phyloP scores from a whole-genome alignment of 2,888 invertebrate species.

The Melinaea marsaeus region DNA sequence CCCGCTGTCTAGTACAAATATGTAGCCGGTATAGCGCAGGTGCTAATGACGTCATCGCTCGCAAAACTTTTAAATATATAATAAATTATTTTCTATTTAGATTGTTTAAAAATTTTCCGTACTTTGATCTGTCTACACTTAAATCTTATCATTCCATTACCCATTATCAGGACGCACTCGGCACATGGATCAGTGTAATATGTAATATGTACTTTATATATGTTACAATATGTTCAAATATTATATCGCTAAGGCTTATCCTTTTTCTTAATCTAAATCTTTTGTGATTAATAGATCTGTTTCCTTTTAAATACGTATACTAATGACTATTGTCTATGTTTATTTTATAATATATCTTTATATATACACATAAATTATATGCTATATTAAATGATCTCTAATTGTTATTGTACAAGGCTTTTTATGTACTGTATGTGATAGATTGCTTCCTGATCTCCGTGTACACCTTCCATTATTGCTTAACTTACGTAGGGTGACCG shows the following conservation, averaged over 20 bases:
- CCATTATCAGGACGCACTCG: constrained; percentile 10
- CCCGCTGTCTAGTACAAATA: not conserved
- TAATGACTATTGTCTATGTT: not conserved
- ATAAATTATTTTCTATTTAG: not conserved
- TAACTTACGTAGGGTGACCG: too few relatives aligned
- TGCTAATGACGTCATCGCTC: not conserved
- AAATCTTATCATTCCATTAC: constrained; percentile 11
- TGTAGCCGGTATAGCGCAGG: not conserved
- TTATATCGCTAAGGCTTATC: too few relatives aligned
- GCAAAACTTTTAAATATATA: too few relatives aligned
- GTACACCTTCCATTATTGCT: too few relatives aligned
- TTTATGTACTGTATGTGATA: constrained; percentile 3
- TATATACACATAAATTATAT: not conserved
- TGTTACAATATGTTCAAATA: too few relatives aligned
- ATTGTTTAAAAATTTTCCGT: constrained; percentile 9
- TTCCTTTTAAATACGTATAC: constrained; percentile 10
- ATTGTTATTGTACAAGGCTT: not conserved
- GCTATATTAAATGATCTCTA: constrained; percentile 1
- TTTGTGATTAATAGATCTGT: constrained; percentile 40
- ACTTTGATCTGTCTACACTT: not conserved
- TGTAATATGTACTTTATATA: too few relatives aligned
- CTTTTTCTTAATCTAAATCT: constrained; percentile 11
- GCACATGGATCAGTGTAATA: constrained; percentile 46
- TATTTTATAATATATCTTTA: not conserved
- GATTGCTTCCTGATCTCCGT: not conserved